phyloP scores from a whole-genome alignment of 2,888 invertebrate genomes.

The Thera britannica region DNA sequence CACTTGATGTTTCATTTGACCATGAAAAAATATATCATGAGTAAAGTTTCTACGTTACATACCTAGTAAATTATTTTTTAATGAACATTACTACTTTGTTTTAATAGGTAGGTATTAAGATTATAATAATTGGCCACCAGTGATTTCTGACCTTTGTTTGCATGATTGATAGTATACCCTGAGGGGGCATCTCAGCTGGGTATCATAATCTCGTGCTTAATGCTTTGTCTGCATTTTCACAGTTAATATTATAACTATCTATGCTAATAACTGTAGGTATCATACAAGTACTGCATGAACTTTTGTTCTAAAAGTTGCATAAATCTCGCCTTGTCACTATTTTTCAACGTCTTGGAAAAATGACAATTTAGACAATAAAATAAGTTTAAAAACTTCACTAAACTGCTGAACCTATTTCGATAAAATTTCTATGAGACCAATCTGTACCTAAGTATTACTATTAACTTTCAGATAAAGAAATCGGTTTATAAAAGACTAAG shows the following conservation, averaged over 20 bases:
- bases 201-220: background rate
- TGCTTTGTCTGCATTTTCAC: background rate
- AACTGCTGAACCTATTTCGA: too few species aligned
- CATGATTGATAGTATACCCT: conserved; percentile 2
- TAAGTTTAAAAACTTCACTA: too few species aligned
- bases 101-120: conserved; percentile 3
- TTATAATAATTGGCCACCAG: conserved; percentile 26
- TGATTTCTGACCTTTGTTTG: conserved; percentile 18
- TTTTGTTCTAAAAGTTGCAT: too few species aligned
- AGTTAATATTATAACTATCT: background rate
- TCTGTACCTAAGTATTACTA: too few species aligned
- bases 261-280: too few species aligned
- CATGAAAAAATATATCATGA: background rate
- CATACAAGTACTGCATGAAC: too few species aligned
- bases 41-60: background rate
- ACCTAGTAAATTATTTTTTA: background rate
- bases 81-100: background rate
- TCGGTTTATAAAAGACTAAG: too few species aligned
- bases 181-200: conserved; percentile 12
- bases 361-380: too few species aligned
- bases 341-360: too few species aligned
- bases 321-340: too few species aligned
- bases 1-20: background rate
- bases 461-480: too few species aligned
- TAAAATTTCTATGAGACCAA: too few species aligned